These are phyloP conservation scores for Sphaeridia pumilis DNA, from an alignment of 2,888 invertebrate species.

Conservation along the genomic window DNA sequence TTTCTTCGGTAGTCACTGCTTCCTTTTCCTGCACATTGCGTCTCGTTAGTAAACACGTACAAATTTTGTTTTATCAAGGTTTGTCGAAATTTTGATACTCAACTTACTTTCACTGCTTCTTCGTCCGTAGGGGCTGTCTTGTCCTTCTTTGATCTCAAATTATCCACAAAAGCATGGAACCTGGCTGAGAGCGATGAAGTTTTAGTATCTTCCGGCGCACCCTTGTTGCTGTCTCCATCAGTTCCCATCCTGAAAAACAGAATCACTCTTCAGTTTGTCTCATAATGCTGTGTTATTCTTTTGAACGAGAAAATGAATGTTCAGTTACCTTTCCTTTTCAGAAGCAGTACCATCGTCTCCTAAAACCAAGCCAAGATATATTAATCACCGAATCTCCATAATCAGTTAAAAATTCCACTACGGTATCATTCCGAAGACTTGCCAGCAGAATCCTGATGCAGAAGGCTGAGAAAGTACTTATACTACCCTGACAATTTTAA, in stretches of 20 bases:
- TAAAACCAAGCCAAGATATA: no score
- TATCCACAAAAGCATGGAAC: conserved; percentile 32
- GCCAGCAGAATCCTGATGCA: no score
- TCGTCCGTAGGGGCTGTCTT: conserved; percentile 33
- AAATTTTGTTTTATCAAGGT: not conserved
- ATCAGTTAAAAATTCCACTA: no score
- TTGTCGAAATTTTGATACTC: not conserved
- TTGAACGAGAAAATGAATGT: not conserved
- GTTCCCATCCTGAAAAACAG: conserved; percentile 31
- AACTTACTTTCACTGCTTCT: conserved; percentile 25
- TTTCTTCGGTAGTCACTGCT: conserved; percentile 15
- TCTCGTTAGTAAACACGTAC: not conserved
- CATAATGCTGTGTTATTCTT: not conserved
- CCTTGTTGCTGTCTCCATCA: conserved; percentile 29
- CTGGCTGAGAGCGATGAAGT: conserved; percentile 29
- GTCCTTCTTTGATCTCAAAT: conserved; percentile 32
- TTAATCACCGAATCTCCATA: no score
- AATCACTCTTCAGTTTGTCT: not conserved
- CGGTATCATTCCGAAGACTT: no score
- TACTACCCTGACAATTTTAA: no score
- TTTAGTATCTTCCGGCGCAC: conserved; percentile 23
- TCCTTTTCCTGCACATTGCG: conserved; percentile 24
- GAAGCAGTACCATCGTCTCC: conserved; percentile 36
- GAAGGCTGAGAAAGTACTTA: no score
- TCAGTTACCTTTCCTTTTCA: conserved; percentile 34